These are phyloP conservation scores for Melieria omissa DNA, from an alignment of 2,888 invertebrate genomes.

Conservation along the genomic window DNA sequence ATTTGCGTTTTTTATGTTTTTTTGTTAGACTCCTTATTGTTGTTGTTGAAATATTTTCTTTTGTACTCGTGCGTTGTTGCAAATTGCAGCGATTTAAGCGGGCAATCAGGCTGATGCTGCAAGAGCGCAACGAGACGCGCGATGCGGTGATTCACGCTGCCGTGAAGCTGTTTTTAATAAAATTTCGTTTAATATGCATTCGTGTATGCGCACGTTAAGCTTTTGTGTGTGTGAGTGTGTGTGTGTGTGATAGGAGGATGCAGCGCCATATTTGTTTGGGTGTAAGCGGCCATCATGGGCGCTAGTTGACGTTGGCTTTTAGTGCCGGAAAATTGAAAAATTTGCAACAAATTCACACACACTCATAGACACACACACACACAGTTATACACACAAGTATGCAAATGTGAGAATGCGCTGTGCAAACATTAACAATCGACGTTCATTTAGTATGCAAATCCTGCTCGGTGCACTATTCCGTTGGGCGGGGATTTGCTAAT, in stretches of 20 bases:
- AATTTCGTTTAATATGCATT: too few relatives aligned
- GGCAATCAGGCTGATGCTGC: background rate
- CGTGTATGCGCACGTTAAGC: background rate
- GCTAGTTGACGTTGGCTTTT: background rate
- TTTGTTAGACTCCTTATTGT: background rate
- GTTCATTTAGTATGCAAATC: too few relatives aligned
- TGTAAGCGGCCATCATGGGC: slow-evolving; percentile 1
- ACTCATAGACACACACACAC: too few relatives aligned
- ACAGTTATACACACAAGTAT: too few relatives aligned
- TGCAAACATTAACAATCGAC: too few relatives aligned
- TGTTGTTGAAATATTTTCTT: too few relatives aligned
- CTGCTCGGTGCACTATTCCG: too few relatives aligned
- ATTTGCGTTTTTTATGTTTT: background rate
- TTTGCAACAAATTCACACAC: background rate
- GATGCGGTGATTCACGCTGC: background rate
- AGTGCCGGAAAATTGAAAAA: background rate
- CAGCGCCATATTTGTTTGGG: background rate
- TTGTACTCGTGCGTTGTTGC: background rate
- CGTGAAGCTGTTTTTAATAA: background rate
- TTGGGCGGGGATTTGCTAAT: too few relatives aligned
- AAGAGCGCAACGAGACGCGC: background rate
- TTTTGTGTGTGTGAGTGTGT: background rate
- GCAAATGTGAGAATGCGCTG: too few relatives aligned
- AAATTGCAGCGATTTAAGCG: slow-evolving; percentile 21
- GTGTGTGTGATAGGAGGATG: background rate